Evolutionary conservation across 2,113 vertebrate genomes (phyloP).

Genomic region (Macroglossus sobrinus): DNA sequence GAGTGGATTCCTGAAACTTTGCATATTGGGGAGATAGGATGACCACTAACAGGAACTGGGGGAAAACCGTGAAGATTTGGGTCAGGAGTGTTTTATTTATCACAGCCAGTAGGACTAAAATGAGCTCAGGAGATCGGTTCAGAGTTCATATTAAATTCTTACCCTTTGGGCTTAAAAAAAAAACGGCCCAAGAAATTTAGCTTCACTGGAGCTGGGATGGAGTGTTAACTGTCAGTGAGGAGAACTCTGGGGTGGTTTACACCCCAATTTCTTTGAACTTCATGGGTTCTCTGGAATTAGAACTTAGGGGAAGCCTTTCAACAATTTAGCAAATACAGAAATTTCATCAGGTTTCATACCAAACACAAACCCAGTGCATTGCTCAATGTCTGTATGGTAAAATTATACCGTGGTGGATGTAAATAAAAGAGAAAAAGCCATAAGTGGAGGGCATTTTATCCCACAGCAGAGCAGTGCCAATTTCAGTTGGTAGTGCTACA

Average conservation of each 20-base stretch:
- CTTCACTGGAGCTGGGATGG: not conserved
- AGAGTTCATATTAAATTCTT: not conserved
- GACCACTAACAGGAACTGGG: not conserved
- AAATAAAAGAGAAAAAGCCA: not conserved
- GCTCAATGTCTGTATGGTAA: slow-evolving; percentile 48
- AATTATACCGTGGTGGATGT: slow-evolving; percentile 38
- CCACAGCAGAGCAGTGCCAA: not conserved
- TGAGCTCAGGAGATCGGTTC: not conserved
- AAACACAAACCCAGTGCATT: slow-evolving; percentile 31
- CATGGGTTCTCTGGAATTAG: not conserved
- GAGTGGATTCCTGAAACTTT: not conserved
- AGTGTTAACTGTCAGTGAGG: not conserved
- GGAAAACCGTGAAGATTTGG: not conserved
- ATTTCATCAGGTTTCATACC: slow-evolving; percentile 8
- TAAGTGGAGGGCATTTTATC: not conserved
- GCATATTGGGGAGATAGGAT: not conserved
- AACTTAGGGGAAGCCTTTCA: slow-evolving; percentile 27
- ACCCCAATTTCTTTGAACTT: not conserved
- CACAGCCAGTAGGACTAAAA: not conserved
- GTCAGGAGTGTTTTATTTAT: not conserved
- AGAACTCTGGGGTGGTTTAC: not conserved
- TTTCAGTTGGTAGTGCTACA: not conserved
- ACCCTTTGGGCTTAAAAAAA: not conserved
- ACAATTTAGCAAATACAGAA: not conserved
- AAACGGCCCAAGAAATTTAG: not conserved